Evolutionary conservation across 1,140 invertebrate species (phyloP).

Genomic region (Drosophila sp.): DNA sequence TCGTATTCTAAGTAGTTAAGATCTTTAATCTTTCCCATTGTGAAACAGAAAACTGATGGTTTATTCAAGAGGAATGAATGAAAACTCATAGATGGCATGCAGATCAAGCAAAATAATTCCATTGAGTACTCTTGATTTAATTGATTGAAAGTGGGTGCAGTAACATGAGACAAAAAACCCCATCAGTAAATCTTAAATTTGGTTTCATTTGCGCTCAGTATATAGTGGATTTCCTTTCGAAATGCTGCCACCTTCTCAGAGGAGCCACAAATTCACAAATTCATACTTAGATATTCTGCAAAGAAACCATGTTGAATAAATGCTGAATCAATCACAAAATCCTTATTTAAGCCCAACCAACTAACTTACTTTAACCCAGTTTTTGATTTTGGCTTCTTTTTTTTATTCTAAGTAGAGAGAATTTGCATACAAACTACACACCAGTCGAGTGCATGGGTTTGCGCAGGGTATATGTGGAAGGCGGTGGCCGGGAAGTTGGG

Average conservation of each 20-base stretch:
- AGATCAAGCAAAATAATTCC: too few species aligned
- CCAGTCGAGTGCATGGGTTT: neutral
- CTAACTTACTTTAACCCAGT: constrained; percentile 13
- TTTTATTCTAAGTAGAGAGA: constrained; percentile 1
- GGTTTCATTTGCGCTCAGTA: neutral
- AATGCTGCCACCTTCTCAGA: neutral
- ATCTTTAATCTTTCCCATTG: too few species aligned
- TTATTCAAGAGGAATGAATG: too few species aligned
- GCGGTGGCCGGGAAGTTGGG: neutral
- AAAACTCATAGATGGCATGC: too few species aligned
- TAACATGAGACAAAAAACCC: neutral
- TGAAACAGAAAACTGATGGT: too few species aligned
- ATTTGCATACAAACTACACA: constrained; percentile 11
- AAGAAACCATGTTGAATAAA: constrained; percentile 8
- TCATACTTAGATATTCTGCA: constrained; percentile 12
- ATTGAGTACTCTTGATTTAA: too few species aligned
- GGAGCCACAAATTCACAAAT: constrained; percentile 3
- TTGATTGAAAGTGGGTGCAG: too few species aligned
- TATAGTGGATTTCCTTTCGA: neutral
- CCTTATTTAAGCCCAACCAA: constrained; percentile 10
- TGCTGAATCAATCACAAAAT: constrained; percentile 10
- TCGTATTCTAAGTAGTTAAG: too few species aligned
- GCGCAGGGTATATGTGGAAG: neutral
- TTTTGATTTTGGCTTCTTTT: neutral
- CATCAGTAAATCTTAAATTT: neutral